Evolutionary conservation across 2,113 vertebrate genomes (phyloP).

Genomic region (Accipiter cooperii): DNA sequence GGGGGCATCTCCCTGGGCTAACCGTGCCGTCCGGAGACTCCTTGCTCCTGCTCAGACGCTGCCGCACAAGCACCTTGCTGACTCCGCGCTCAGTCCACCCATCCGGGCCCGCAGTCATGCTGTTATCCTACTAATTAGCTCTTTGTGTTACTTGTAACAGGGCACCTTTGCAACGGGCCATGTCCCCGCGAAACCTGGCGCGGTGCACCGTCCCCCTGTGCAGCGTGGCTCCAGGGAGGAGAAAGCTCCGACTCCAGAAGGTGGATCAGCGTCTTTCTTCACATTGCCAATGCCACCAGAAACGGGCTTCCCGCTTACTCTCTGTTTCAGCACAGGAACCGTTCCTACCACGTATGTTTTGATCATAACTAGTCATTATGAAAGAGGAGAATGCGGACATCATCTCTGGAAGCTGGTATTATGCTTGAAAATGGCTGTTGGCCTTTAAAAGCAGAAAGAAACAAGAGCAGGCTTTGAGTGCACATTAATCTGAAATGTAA

Average conservation of each 20-base stretch:
- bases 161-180: too few relatives aligned
- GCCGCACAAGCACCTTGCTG: background rate
- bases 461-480: background rate
- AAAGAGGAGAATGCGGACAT: background rate
- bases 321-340: background rate
- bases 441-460: background rate
- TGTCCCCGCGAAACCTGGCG: accelerated
- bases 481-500: slow-evolving; percentile 51
- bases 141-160: accelerated
- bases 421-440: background rate
- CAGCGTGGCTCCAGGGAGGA: accelerated
- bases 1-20: background rate
- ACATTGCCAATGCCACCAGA: background rate
- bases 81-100: too few relatives aligned
- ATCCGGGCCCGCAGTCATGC: accelerated
- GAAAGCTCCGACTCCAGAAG: background rate
- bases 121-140: too few relatives aligned
- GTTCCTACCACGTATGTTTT: accelerated
- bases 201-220: background rate
- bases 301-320: accelerated
- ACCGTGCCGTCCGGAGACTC: background rate
- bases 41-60: background rate
- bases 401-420: background rate
- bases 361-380: accelerated
- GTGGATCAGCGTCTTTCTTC: accelerated